A percentile compares a stretch with the other conserved stretches of the same genome.
Evolutionary conservation across 2,888 invertebrate genomes (phyloP).

Genomic region (Heliothis peltigera): DNA sequence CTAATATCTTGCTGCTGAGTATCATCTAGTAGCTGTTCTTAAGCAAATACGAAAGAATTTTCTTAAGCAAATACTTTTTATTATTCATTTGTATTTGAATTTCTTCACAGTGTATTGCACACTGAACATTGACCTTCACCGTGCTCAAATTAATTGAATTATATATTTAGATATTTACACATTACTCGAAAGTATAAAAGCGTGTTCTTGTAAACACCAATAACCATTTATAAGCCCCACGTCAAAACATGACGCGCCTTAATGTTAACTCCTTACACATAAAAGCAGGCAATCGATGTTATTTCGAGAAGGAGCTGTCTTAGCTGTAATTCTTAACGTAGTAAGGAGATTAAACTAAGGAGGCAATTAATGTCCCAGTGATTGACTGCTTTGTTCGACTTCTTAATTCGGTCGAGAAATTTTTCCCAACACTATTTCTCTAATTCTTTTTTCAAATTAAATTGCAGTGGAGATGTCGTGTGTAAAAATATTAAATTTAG

Average conservation of each 20-base stretch:
- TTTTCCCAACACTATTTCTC: constrained; percentile 41
- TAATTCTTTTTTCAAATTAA: constrained; percentile 6
- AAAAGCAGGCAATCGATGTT: constrained; percentile 78
- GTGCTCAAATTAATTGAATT: constrained; percentile 31
- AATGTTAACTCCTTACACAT: constrained; percentile 74
- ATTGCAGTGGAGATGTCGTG: constrained; percentile 16
- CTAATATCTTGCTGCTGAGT: not conserved
- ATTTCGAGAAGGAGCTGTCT: constrained; percentile 77
- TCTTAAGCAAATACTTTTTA: too few species aligned
- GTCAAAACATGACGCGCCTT: constrained; percentile 82
- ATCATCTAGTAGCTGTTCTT: too few species aligned
- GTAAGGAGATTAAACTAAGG: constrained; percentile 79
- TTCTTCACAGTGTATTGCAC: not conserved
- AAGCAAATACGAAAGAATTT: too few species aligned
- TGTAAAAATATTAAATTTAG: constrained; percentile 51
- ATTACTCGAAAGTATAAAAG: constrained; percentile 68
- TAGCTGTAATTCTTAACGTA: constrained; percentile 75
- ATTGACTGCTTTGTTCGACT: constrained; percentile 76
- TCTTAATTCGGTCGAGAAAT: constrained; percentile 60
- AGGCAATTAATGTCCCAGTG: constrained; percentile 82
- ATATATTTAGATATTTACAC: constrained; percentile 52
- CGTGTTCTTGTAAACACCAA: constrained; percentile 73
- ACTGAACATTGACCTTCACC: constrained; percentile 44
- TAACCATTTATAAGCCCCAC: constrained; percentile 82
- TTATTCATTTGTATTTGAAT: too few species aligned